Percentiles rank a stretch among this genome's conserved stretches.
Conservation (phyloP, 2,113 vertebrate genomes). For the Pelobates fuscus region DNA sequence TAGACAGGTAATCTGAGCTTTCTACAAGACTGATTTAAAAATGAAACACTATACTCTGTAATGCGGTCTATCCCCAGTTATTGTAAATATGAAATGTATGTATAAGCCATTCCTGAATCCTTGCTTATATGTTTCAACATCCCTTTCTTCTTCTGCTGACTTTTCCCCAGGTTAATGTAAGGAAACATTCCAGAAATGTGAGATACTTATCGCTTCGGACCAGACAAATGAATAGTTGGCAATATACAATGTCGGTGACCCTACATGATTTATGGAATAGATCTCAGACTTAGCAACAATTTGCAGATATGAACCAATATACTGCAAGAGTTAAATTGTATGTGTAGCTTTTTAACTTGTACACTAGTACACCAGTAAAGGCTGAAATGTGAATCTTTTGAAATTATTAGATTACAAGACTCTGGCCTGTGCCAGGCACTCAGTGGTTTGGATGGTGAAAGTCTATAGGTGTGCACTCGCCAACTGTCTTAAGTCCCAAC, state of each 20-base stretch:
- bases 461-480: too few relatives aligned
- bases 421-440: too few relatives aligned
- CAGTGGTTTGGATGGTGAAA: too few relatives aligned
- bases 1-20: constrained; percentile 18
- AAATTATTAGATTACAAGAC: too few relatives aligned
- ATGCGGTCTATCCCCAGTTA: neutral
- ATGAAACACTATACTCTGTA: constrained; percentile 8
- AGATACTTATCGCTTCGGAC: neutral
- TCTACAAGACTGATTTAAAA: neutral
- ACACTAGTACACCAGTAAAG: too few relatives aligned
- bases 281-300: too few relatives aligned
- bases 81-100: constrained; percentile 15
- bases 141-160: neutral
- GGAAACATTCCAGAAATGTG: constrained; percentile 2
- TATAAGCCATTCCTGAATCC: neutral
- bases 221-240: neutral
- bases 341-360: too few relatives aligned
- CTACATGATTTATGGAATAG: neutral
- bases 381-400: too few relatives aligned
- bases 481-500: too few relatives aligned
- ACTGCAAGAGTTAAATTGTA: too few relatives aligned
- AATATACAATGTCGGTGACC: neutral
- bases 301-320: too few relatives aligned
- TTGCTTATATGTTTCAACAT: neutral
- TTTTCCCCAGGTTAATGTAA: neutral